These are phyloP conservation scores for Phyto melanocephala DNA, from an alignment of 2,888 invertebrate species.

Conservation along the genomic window DNA sequence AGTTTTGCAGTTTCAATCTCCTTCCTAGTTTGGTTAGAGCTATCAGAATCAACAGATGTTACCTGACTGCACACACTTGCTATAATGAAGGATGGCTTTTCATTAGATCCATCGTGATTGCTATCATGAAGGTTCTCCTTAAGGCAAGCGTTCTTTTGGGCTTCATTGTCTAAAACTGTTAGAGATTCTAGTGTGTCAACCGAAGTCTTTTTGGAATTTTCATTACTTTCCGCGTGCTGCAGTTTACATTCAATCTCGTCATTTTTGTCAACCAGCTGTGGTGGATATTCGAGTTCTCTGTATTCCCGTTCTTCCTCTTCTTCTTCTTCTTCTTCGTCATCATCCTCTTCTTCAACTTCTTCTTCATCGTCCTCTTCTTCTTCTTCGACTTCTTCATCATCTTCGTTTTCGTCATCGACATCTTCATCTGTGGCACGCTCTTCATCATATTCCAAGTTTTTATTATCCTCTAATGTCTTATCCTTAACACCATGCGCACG, in stretches of 20 bases:
- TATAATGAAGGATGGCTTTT: conserved; percentile 67
- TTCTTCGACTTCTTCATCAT: conserved; percentile 20
- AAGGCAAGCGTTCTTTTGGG: not conserved
- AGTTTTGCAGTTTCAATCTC: not conserved
- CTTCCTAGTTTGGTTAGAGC: not conserved
- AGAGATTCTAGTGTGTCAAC: conserved; percentile 25
- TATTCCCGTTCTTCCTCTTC: conserved; percentile 59
- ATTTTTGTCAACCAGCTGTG: conserved; percentile 20
- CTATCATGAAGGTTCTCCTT: not conserved
- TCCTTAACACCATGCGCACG: not conserved
- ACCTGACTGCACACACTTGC: conserved; percentile 71
- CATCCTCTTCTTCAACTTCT: conserved; percentile 56
- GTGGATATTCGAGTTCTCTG: conserved; percentile 55
- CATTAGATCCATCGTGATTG: not conserved
- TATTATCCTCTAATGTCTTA: not conserved
- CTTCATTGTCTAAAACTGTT: not conserved
- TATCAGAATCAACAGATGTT: not conserved
- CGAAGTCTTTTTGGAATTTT: conserved; percentile 31
- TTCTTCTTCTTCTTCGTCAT: conserved; percentile 44
- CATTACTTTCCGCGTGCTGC: conserved; percentile 38
- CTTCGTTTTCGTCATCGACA: conserved; percentile 15
- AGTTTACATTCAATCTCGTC: not conserved
- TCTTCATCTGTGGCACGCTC: conserved; percentile 13
- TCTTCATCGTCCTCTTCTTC: conserved; percentile 59
- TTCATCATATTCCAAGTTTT: not conserved